Conservation (phyloP, 1,140 invertebrate species). For the Latrodectus geometricus region DNA sequence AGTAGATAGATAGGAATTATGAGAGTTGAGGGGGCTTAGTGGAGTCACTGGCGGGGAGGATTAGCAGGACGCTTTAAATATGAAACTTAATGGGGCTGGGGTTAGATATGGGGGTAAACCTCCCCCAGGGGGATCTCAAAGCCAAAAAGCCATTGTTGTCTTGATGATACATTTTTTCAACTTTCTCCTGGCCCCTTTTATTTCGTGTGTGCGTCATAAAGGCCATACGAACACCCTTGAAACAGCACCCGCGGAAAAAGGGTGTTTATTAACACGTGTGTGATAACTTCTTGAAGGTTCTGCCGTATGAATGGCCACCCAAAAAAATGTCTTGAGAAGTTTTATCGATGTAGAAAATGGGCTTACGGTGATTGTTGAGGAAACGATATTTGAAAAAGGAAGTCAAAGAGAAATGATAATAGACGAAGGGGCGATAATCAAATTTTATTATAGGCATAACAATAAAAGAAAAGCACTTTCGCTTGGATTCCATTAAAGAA, state of each 20-base stretch:
- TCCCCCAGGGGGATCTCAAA: conserved; percentile 7
- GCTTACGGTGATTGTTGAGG: too few relatives aligned
- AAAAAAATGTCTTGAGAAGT: too few relatives aligned
- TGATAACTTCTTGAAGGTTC: too few relatives aligned
- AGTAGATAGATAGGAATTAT: conserved; percentile 20
- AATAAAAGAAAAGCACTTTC: too few relatives aligned
- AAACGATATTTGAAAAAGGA: too few relatives aligned
- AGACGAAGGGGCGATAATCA: too few relatives aligned
- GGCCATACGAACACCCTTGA: neutral
- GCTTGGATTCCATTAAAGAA: too few relatives aligned
- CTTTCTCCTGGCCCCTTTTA: neutral
- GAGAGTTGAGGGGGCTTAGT: neutral
- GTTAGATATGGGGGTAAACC: conserved; percentile 34
- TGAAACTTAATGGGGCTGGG: conserved; percentile 41
- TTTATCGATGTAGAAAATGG: too few relatives aligned
- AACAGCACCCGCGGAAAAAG: neutral
- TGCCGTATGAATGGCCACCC: too few relatives aligned
- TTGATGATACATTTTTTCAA: conserved; percentile 44
- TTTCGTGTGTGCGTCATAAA: conserved; percentile 22
- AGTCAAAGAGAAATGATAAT: too few relatives aligned
- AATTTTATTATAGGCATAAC: too few relatives aligned
- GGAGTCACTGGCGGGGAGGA: neutral
- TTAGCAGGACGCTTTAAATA: conserved; percentile 24
- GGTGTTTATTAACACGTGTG: conserved; percentile 21
- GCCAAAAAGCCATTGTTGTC: conserved; percentile 48